Evolutionary conservation across 2,888 invertebrate species (phyloP).

Genomic region (Chrysotoxum bicinctum): DNA sequence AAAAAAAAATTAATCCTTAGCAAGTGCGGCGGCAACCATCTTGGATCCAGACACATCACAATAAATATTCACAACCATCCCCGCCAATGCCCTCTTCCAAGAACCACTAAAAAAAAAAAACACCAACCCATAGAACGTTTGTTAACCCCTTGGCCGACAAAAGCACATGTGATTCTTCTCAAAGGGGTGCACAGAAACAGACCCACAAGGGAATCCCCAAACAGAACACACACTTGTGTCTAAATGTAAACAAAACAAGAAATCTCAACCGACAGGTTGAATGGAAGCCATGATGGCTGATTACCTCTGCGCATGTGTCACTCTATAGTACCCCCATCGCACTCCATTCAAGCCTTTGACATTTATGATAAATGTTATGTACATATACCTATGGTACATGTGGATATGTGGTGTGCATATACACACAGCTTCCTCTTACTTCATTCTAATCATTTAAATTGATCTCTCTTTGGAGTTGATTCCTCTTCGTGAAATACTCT

Average conservation of each 20-base stretch:
- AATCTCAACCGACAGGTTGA: constrained; percentile 63
- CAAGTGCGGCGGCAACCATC: constrained; percentile 70
- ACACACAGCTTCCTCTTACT: background rate
- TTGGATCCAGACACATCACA: constrained; percentile 64
- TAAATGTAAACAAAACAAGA: constrained; percentile 70
- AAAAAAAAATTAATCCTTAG: constrained; percentile 50
- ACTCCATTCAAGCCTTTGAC: constrained; percentile 41
- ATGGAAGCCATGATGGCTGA: constrained; percentile 66
- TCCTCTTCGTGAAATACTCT: background rate
- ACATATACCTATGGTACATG: background rate
- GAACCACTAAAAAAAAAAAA: constrained; percentile 7
- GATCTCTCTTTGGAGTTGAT: constrained; percentile 28
- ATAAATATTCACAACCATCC: constrained; percentile 9
- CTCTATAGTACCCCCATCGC: background rate
- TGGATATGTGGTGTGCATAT: background rate
- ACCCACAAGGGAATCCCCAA: constrained; percentile 68
- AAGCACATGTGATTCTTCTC: constrained; percentile 59
- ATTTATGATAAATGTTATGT: background rate
- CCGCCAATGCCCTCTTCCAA: constrained; percentile 23
- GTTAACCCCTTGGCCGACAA: constrained; percentile 64
- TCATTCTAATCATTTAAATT: background rate
- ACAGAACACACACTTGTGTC: constrained; percentile 44
- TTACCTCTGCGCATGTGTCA: constrained; percentile 53
- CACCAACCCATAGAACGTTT: constrained; percentile 62
- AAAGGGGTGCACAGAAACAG: constrained; percentile 47